A percentile compares a stretch with the other conserved stretches of the same genome.
Evolutionary conservation across 2,113 vertebrate genomes (phyloP).

Genomic region (Hepsetus odoe): DNA sequence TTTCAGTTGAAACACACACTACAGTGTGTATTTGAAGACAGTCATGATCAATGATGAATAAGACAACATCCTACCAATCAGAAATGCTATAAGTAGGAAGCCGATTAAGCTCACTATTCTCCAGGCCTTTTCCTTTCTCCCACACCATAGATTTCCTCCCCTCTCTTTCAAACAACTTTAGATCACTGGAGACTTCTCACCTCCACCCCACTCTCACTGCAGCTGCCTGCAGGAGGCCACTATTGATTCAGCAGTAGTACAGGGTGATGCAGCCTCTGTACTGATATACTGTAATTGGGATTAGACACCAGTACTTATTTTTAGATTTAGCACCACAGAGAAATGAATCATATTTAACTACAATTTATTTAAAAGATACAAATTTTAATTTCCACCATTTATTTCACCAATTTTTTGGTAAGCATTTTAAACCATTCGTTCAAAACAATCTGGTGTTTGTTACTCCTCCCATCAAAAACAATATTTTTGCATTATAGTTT

Average conservation of each 20-base stretch:
- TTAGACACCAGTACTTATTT: neutral
- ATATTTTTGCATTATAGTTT: too few relatives aligned
- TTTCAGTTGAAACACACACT: too few relatives aligned
- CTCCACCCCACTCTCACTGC: slow-evolving; percentile 34
- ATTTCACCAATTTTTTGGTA: too few relatives aligned
- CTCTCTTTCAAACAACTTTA: slow-evolving; percentile 19
- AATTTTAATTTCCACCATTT: too few relatives aligned
- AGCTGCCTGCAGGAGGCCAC: slow-evolving; percentile 33
- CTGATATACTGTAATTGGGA: neutral
- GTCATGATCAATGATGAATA: slow-evolving; percentile 53
- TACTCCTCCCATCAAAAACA: too few relatives aligned
- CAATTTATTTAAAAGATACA: too few relatives aligned
- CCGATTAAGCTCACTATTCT: slow-evolving; percentile 57
- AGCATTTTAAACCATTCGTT: too few relatives aligned
- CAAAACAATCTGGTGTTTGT: too few relatives aligned
- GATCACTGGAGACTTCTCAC: slow-evolving; percentile 34
- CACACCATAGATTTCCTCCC: slow-evolving; percentile 24
- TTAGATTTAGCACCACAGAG: too few relatives aligned
- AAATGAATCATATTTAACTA: too few relatives aligned
- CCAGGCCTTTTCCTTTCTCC: slow-evolving; percentile 8
- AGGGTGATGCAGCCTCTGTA: neutral
- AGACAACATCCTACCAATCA: slow-evolving; percentile 62
- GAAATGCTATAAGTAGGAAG: slow-evolving; percentile 56
- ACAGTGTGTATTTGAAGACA: neutral
- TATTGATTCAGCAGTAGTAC: slow-evolving; percentile 38